Evolutionary conservation across 2,888 invertebrate species (phyloP).

Genomic region (Ophion ventricosus): DNA sequence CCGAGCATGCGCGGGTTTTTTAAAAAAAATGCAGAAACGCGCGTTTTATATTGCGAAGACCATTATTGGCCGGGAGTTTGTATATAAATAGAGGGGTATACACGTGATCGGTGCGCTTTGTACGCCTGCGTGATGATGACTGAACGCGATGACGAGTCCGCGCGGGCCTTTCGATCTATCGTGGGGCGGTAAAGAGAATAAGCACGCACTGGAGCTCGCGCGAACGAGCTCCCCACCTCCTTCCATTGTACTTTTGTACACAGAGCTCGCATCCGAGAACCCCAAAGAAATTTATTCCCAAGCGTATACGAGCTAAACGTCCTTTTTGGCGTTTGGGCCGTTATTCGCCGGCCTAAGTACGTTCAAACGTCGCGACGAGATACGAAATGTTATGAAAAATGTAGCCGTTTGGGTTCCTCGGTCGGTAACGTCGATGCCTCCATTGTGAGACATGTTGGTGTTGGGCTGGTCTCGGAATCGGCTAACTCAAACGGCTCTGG

Average conservation of each 20-base stretch:
- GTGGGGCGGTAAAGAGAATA: constrained; percentile 74
- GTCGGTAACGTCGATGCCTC: too few relatives aligned
- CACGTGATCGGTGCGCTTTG: constrained; percentile 64
- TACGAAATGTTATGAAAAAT: too few relatives aligned
- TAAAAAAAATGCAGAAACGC: constrained; percentile 18
- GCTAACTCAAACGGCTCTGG: too few relatives aligned
- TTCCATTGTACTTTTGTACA: constrained; percentile 42
- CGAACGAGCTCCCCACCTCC: constrained; percentile 67
- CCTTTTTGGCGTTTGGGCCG: background rate
- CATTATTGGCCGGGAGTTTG: constrained; percentile 5
- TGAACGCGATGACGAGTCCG: constrained; percentile 71
- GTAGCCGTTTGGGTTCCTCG: too few relatives aligned
- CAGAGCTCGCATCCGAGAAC: background rate
- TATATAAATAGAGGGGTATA: constrained; percentile 11
- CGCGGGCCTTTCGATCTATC: constrained; percentile 63
- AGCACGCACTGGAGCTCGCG: constrained; percentile 72
- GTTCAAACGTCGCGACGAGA: too few relatives aligned
- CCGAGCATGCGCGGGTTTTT: background rate
- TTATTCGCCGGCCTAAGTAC: background rate
- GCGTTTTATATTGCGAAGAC: constrained; percentile 6
- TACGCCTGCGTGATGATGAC: constrained; percentile 79
- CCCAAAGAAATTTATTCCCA: background rate
- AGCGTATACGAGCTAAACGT: background rate
- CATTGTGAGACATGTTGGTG: too few relatives aligned
- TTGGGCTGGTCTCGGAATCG: too few relatives aligned